Evolutionary conservation across 2,888 invertebrate species (phyloP).

Genomic region (Scaeva pyrastri): DNA sequence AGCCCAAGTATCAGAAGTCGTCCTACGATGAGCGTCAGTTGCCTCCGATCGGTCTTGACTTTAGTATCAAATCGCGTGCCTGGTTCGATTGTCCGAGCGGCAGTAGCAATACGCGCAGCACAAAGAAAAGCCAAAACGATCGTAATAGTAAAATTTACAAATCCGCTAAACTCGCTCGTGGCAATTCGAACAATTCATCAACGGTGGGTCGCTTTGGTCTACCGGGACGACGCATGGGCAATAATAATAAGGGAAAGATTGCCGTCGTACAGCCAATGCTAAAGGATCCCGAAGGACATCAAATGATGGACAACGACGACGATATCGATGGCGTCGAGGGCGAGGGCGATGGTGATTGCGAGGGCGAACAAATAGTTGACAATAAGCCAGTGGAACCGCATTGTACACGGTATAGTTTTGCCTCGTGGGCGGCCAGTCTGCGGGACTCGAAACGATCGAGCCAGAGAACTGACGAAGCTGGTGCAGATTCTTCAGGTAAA

Average conservation of each 20-base stretch:
- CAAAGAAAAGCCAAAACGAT: slow-evolving; percentile 65
- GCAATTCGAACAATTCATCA: slow-evolving; percentile 40
- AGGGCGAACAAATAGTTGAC: slow-evolving; percentile 36
- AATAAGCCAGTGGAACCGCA: slow-evolving; percentile 61
- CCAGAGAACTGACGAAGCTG: slow-evolving; percentile 36
- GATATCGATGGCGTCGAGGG: too few species aligned
- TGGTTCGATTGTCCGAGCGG: slow-evolving; percentile 69
- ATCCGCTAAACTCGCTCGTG: slow-evolving; percentile 57
- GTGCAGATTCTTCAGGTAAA: slow-evolving; percentile 63
- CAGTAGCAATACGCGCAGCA: slow-evolving; percentile 44
- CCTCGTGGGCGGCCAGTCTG: slow-evolving; percentile 66
- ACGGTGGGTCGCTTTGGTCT: slow-evolving; percentile 55
- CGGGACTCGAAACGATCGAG: slow-evolving; percentile 63
- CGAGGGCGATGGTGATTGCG: too few species aligned
- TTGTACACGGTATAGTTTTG: slow-evolving; percentile 67
- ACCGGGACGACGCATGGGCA: slow-evolving; percentile 39
- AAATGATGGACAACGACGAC: neutral
- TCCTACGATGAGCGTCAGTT: slow-evolving; percentile 82
- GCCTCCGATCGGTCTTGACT: slow-evolving; percentile 81
- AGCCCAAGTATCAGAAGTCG: slow-evolving; percentile 81
- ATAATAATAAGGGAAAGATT: slow-evolving; percentile 53
- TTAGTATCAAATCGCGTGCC: slow-evolving; percentile 64
- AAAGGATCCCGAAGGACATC: slow-evolving; percentile 56
- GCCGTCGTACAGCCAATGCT: slow-evolving; percentile 70
- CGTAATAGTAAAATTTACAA: slow-evolving; percentile 71